Evolutionary conservation across 30 jellyfish, hydroid and myxozoan genomes (phyloP).

Genomic region (Mastigias papua): DNA sequence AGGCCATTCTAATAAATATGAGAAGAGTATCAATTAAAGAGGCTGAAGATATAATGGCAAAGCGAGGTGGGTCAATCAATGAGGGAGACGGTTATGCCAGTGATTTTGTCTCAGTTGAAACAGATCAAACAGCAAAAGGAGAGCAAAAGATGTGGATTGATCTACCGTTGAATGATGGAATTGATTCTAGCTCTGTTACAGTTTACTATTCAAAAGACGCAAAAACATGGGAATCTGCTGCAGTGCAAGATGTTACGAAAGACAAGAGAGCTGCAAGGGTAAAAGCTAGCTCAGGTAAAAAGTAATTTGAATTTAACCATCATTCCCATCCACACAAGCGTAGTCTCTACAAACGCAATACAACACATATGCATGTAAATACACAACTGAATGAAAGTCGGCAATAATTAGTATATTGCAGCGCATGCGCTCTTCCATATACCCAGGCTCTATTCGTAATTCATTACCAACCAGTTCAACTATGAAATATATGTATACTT

Average conservation of each 20-base stretch:
- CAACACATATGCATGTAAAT: no score
- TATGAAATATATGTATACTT: no score
- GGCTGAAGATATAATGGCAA: constrained; percentile 3
- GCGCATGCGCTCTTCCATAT: no score
- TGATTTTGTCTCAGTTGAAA: constrained; percentile 29
- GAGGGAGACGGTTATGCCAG: constrained; percentile 55
- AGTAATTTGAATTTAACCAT: not conserved
- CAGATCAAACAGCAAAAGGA: not conserved
- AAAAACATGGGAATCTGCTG: constrained; percentile 73
- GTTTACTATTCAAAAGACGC: constrained; percentile 80
- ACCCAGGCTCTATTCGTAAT: no score
- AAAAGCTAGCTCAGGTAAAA: constrained; percentile 31
- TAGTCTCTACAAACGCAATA: no score
- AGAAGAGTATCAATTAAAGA: constrained; percentile 11
- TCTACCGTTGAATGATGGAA: constrained; percentile 22
- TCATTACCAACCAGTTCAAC: no score
- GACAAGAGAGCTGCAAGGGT: constrained; percentile 26
- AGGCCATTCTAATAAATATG: not conserved
- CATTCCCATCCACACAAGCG: no score
- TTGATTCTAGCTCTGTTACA: constrained; percentile 48
- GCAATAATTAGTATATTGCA: no score
- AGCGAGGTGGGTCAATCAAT: not conserved
- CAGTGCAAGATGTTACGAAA: constrained; percentile 32
- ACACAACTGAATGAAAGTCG: no score
- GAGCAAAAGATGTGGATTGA: not conserved